These are phyloP conservation scores for Pseudomyrmex cubaensis DNA, from an alignment of 1,140 invertebrate species.

Conservation along the genomic window DNA sequence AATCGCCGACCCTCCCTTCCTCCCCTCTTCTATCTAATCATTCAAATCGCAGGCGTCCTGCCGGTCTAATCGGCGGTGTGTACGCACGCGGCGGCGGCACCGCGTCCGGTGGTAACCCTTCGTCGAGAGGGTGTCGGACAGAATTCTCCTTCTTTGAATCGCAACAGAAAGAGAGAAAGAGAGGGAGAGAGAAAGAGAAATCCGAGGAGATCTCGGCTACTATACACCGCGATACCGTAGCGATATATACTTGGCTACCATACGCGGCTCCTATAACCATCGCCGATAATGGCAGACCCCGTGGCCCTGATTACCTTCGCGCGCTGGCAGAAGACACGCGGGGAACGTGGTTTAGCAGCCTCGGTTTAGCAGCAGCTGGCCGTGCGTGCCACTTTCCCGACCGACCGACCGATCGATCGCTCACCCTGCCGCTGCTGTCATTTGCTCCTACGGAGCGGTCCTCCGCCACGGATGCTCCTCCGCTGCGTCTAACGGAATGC, in stretches of 20 bases:
- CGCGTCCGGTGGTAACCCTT: conserved; percentile 23
- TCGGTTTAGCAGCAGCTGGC: conserved; percentile 57
- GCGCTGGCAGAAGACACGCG: conserved; percentile 43
- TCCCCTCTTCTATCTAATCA: conserved; percentile 74
- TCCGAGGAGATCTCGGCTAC: too few species aligned
- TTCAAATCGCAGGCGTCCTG: conserved; percentile 75
- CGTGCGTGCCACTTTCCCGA: conserved; percentile 49
- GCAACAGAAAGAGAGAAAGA: not conserved
- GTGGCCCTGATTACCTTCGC: conserved; percentile 59
- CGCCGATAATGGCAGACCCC: conserved; percentile 63
- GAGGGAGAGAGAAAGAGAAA: not conserved
- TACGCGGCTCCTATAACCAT: conserved; percentile 39
- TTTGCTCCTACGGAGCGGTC: conserved; percentile 57
- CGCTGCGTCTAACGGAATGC: conserved; percentile 56
- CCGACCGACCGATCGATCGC: conserved; percentile 12
- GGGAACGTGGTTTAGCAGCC: conserved; percentile 46
- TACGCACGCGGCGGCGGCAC: conserved; percentile 34
- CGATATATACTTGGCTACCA: conserved; percentile 33
- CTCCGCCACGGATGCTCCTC: conserved; percentile 26
- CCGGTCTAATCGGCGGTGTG: conserved; percentile 64
- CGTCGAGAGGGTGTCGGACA: conserved; percentile 18
- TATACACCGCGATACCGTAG: too few species aligned
- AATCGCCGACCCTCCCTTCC: conserved; percentile 71
- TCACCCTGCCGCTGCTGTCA: conserved; percentile 35
- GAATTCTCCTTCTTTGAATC: not conserved